Base-by-base conservation (phyloP, 2,797 vertebrate genomes). In the Notolabrus celidotus region DNA sequence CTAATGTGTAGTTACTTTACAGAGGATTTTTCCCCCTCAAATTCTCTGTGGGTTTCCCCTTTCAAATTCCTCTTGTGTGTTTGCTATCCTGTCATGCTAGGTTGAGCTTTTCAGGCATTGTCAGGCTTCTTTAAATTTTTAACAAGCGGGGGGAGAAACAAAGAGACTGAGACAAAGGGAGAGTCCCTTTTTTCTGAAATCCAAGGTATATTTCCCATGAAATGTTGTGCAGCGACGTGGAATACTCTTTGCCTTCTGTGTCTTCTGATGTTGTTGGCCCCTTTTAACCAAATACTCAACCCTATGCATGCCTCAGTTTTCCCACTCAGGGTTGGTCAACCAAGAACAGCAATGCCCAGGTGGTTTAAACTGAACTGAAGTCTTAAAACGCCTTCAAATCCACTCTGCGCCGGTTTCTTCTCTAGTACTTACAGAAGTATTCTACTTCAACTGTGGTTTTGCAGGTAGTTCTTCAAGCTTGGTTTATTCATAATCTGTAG, bases 71-170 rank as follows among this genome's bases (percentile, higher is more conserved):
- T 89, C 82, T 59, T 71, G 82, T 85, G 79, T 74, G 71, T 88
- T 84, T 86, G 62, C 71, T 55, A 56, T 82, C 63, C 82, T 90
- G 92, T 93, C 88, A 93, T 86, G 86, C 75, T 90, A 88, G 86
- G 80, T 84, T 90, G 85, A 80, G 83, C 88, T 92, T 92, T 86
- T 83, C 84, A 87, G 86, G 75, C 86, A 90, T 91, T 92, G 88
- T 90, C 86, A 83, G 84, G 70, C 78, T 82, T 80, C 85, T 91
- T 92, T 93, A 93, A 92, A 94, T 91, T 89, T 92, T 94, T 92
- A 87, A 93, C 89, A 86, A 85, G 81, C 33, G 33, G 55, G 51
- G 36, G 4, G 76, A 65, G 80, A 89, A 89, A 92, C 86, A 92
- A 92, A 87, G 86, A 85, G 66, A 80, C 66, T 41, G 61, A 83